Evolutionary conservation across 37 sponge, comb jelly and placozoan species (phyloP).

Genomic region (Ephydatia muelleri): DNA sequence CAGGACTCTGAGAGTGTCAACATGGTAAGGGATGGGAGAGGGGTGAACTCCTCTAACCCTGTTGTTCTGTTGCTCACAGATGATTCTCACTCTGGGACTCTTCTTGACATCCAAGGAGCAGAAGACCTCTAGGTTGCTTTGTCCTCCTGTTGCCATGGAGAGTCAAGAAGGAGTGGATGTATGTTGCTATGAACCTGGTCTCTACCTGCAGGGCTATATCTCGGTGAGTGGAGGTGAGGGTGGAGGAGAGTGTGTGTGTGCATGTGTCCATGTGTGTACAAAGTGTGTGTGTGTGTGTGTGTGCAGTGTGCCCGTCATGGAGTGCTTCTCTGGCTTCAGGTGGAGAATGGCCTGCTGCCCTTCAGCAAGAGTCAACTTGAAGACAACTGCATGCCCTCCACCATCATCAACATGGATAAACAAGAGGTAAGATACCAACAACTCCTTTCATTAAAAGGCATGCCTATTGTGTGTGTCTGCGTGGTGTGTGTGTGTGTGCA

Average conservation of each 20-base stretch:
- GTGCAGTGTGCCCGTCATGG: not conserved
- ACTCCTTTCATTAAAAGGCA: not conserved
- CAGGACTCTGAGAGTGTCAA: slow-evolving; percentile 23
- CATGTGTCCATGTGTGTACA: not conserved
- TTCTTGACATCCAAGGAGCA: slow-evolving; percentile 69
- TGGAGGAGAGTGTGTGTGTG: not conserved
- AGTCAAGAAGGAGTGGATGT: not conserved
- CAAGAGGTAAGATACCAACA: slow-evolving; percentile 18
- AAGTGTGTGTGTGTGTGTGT: not conserved
- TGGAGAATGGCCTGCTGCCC: slow-evolving; percentile 12
- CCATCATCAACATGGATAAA: slow-evolving; percentile 22
- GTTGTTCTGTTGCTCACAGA: slow-evolving; percentile 29
- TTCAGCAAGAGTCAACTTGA: slow-evolving; percentile 21
- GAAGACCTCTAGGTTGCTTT: slow-evolving; percentile 50
- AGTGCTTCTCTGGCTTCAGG: not conserved
- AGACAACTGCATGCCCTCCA: slow-evolving; percentile 29
- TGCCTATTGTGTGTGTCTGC: not conserved
- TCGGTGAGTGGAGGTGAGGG: not conserved
- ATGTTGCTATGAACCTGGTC: slow-evolving; percentile 51
- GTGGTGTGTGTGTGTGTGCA: no score
- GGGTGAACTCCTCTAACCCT: not conserved
- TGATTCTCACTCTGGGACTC: slow-evolving; percentile 75
- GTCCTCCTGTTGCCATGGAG: not conserved
- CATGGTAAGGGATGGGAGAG: no score
- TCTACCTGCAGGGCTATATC: slow-evolving; percentile 70